Conservation (phyloP, 2,888 invertebrate genomes). For the Pandemis corylana region DNA sequence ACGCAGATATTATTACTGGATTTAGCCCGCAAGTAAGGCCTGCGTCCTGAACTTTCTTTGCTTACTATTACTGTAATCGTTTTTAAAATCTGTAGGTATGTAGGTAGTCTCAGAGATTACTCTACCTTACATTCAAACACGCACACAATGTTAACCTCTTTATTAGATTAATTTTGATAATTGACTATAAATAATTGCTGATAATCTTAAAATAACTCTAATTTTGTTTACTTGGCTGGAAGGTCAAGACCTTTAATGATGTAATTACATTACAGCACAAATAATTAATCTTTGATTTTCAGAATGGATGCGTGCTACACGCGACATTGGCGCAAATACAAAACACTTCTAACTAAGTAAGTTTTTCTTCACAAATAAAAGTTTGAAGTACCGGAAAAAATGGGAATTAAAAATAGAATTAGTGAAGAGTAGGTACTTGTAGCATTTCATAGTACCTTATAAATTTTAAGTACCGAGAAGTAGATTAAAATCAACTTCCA, state of each 20-base stretch:
- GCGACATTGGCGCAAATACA: conserved; percentile 12
- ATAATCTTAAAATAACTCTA: background rate
- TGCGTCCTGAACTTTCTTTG: too few species aligned
- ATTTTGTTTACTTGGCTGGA: background rate
- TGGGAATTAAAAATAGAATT: background rate
- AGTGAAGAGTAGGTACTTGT: too few species aligned
- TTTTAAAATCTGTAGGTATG: too few species aligned
- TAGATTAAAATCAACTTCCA: too few species aligned
- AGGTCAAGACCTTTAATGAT: background rate
- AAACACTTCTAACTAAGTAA: conserved; percentile 1
- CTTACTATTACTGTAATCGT: too few species aligned
- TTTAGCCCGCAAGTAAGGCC: too few species aligned
- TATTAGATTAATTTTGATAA: background rate
- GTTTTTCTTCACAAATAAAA: conserved; percentile 11
- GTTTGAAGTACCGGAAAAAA: background rate
- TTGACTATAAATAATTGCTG: background rate
- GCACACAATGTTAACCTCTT: too few species aligned
- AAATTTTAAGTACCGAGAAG: too few species aligned
- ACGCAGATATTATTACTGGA: background rate
- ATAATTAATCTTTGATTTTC: conserved; percentile 20
- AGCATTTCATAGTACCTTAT: too few species aligned
- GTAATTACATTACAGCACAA: background rate
- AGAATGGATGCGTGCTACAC: conserved; percentile 29
- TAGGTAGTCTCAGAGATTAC: too few species aligned
- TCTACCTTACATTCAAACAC: too few species aligned